A percentile compares a stretch with the other conserved stretches of the same genome.
phyloP scores from a whole-genome alignment of 2,113 vertebrate genomes.

The Lonchura striata region DNA sequence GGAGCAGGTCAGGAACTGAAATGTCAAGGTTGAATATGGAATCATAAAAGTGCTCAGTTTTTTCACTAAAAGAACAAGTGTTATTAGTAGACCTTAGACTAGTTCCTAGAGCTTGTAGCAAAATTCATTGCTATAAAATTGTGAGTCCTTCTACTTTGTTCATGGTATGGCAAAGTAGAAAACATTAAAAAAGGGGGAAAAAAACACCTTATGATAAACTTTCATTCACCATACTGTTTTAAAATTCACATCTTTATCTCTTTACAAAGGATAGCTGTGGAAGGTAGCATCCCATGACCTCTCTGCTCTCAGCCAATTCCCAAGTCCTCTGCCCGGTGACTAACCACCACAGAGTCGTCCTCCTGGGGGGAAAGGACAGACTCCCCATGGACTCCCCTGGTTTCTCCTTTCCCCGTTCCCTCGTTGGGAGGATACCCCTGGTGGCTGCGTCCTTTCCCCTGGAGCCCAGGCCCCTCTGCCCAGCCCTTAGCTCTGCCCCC shows the following conservation, averaged over 20 bases:
- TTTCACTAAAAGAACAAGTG: not conserved
- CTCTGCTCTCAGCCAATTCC: no score
- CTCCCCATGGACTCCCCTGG: no score
- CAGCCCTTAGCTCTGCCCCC: no score
- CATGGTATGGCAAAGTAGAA: not conserved
- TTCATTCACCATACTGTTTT: not conserved
- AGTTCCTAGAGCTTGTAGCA: not conserved
- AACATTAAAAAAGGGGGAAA: not conserved
- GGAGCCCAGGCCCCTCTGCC: no score
- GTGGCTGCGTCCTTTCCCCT: no score
- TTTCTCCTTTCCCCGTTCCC: no score
- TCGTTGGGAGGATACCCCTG: no score
- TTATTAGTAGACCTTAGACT: not conserved
- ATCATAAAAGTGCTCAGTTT: not conserved
- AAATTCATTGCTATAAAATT: not conserved
- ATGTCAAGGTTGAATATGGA: not conserved
- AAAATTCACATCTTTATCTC: not conserved
- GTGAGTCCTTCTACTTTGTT: not conserved
- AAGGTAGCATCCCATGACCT: not conserved
- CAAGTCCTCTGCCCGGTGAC: no score
- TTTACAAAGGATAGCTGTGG: not conserved
- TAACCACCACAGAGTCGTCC: no score
- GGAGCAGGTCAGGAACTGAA: not conserved
- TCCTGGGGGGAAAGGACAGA: no score
- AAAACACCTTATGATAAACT: not conserved